Evolutionary conservation across 2,888 invertebrate species (phyloP).

Genomic region (Xestoiulus laeticollis): DNA sequence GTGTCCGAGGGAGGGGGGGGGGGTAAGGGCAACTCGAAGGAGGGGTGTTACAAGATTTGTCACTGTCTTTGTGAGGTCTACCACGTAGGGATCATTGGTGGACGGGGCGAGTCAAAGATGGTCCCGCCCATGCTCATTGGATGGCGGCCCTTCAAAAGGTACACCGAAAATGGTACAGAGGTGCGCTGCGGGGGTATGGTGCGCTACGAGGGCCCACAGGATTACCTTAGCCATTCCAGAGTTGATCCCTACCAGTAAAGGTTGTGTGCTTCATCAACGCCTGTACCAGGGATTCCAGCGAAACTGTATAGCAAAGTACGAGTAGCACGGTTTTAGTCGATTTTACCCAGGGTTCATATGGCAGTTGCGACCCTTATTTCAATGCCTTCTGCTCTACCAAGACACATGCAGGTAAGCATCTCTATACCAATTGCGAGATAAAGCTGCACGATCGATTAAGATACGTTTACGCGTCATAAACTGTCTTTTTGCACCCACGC

Average conservation of each 20-base stretch:
- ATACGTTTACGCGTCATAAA: no score
- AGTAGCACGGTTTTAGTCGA: not conserved
- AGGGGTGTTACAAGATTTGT: slow-evolving; percentile 43
- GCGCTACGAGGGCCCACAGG: not conserved
- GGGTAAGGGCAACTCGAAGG: slow-evolving; percentile 45
- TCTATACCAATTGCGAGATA: no score
- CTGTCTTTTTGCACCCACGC: no score
- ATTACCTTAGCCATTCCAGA: not conserved
- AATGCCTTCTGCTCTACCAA: not conserved
- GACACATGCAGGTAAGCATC: not conserved
- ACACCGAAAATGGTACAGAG: not conserved
- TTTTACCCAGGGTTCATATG: not conserved
- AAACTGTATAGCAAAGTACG: not conserved
- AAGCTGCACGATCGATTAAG: no score
- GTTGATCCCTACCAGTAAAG: not conserved
- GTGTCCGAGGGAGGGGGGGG: slow-evolving; percentile 49
- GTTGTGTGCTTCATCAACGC: not conserved
- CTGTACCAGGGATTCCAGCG: not conserved
- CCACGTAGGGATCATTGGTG: slow-evolving; percentile 31
- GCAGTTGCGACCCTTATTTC: not conserved
- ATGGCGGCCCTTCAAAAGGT: slow-evolving; percentile 45
- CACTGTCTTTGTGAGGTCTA: slow-evolving; percentile 50
- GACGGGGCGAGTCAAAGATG: slow-evolving; percentile 45
- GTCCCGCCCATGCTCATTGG: slow-evolving; percentile 46
- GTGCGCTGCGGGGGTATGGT: not conserved